phyloP scores from a whole-genome alignment of 2,888 invertebrate genomes.

The Drosophila koepferae region DNA sequence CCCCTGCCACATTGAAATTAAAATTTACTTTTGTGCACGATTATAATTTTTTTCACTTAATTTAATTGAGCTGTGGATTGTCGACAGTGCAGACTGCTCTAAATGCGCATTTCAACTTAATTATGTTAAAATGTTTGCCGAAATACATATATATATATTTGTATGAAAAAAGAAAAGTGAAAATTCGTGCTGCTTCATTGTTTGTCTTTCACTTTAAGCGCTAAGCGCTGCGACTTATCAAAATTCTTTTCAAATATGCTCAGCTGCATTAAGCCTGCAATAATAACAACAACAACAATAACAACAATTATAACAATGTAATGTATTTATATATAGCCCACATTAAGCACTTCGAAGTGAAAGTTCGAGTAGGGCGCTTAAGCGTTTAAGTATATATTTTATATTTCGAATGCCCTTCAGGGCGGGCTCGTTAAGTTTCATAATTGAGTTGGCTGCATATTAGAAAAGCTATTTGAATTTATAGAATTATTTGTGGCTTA shows the following conservation, averaged over 20 bases:
- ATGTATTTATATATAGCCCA: slow-evolving; percentile 39
- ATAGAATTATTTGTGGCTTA: background rate
- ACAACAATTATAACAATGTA: slow-evolving; percentile 42
- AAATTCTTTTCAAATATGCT: slow-evolving; percentile 61
- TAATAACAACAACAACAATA: slow-evolving; percentile 13
- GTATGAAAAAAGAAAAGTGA: slow-evolving; percentile 56
- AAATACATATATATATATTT: background rate
- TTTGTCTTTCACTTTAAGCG: slow-evolving; percentile 30
- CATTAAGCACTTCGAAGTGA: slow-evolving; percentile 57
- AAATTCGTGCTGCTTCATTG: slow-evolving; percentile 54
- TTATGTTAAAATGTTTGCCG: slow-evolving; percentile 47
- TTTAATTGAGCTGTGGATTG: slow-evolving; percentile 60
- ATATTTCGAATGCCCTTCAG: slow-evolving; percentile 6
- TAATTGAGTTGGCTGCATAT: background rate
- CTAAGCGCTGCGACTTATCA: slow-evolving; percentile 40
- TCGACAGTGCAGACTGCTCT: slow-evolving; percentile 22
- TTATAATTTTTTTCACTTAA: slow-evolving; percentile 74
- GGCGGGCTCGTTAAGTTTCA: background rate
- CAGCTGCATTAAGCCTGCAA: slow-evolving; percentile 49
- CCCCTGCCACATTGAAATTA: background rate
- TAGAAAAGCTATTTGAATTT: background rate
- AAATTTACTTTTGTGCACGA: slow-evolving; percentile 45
- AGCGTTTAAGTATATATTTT: slow-evolving; percentile 18
- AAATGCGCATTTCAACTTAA: slow-evolving; percentile 45
- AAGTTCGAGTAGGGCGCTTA: slow-evolving; percentile 49